Base-by-base conservation (phyloP, 2,797 vertebrate genomes). In the Benthosema pterotum region DNA sequence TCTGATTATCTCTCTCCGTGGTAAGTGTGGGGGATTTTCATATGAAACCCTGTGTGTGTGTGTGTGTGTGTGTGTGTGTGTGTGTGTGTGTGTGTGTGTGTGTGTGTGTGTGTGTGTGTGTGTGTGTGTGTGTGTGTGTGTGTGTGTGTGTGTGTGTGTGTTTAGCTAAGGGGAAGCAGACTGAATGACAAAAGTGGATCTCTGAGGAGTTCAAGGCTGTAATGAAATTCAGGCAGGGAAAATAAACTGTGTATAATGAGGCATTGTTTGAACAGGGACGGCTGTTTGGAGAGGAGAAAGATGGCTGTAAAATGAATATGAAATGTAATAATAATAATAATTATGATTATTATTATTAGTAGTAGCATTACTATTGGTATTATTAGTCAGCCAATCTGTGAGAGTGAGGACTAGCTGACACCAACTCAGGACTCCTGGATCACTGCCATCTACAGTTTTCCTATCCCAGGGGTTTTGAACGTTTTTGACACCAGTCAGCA, bases 1-100 rank as follows among this genome's bases (percentile, higher is more conserved):
- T 89, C 78, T 87, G 83, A 89, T 89, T 88, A 85, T 77, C 82
- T 67, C 72, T 83, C 80, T 77, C n/a, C n/a, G 82, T 57, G 80
- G 76, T 61, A 68, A 82, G 57, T 63, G 80, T 65, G 57, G 72
- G 72, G 74, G 78, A 46, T 83, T 84, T 80, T 82, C 69, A 77
- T 76, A 75, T 82, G 71, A 83, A 88, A 78, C 60, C 74, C 1
- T 38, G 32, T 6, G 28, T 38, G 32, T 38, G 32, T 38, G 32
- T 11, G 32, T 38, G 32, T 11, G 28, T 32, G 28, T 32, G 28
- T 32, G 28, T 32, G 28, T 32, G 28, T 32, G 28, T 32, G 28
- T 32, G 28, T 32, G 28, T 32, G 28, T 32, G 28, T 32, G 32
- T 11, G 32, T 38, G 32, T 11, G 28, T 32, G 28, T 28, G 28